Conservation (phyloP, 2,797 vertebrate species). For the Nannoperca obscura region DNA sequence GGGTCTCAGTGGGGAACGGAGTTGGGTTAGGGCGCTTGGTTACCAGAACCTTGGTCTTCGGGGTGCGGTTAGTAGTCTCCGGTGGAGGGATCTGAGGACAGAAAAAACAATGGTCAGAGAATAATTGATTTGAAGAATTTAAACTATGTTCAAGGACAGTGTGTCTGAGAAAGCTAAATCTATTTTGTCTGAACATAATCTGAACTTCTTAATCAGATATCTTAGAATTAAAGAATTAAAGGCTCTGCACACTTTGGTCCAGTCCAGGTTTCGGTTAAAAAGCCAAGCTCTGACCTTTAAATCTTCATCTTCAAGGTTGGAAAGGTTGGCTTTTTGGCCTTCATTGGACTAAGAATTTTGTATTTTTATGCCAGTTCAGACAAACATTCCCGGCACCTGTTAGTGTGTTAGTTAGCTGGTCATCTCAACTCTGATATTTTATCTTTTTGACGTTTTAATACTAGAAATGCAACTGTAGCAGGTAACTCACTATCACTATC, state of each 20-base stretch:
- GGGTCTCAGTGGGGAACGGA: slow-evolving; percentile 94
- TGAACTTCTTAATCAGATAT: background rate
- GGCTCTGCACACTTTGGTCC: background rate
- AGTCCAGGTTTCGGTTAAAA: background rate
- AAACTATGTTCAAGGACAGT: background rate
- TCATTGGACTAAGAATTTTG: background rate
- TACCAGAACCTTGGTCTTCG: slow-evolving; percentile 91
- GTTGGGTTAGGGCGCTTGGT: slow-evolving; percentile 91
- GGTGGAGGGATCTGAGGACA: slow-evolving; percentile 89
- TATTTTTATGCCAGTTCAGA: no score
- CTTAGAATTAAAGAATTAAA: background rate
- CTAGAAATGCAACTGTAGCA: no score
- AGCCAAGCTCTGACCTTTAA: background rate
- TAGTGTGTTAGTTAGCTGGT: no score
- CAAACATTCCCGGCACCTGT: no score
- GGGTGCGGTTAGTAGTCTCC: slow-evolving; percentile 94
- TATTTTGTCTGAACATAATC: background rate
- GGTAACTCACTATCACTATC: no score
- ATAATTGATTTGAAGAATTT: background rate
- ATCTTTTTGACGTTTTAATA: no score
- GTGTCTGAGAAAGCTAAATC: background rate
- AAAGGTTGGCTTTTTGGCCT: background rate
- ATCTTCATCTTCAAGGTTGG: no score
- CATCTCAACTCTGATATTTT: no score
- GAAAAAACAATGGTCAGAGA: background rate